These are phyloP conservation scores for Raja brachyura DNA, from an alignment of 2,113 vertebrate genomes.

Conservation along the genomic window DNA sequence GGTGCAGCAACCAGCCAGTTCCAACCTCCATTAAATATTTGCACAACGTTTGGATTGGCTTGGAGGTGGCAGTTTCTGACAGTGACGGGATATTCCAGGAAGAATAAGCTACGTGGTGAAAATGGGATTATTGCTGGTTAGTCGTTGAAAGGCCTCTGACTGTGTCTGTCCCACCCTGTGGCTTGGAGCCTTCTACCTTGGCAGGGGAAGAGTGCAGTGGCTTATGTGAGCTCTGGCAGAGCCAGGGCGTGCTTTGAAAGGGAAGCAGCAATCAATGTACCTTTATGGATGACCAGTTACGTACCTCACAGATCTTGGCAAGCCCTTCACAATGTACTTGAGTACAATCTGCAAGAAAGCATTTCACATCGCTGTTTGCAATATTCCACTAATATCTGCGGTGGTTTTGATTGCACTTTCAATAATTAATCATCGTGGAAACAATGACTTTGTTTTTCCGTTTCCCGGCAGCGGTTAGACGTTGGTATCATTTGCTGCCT, in stretches of 20 bases:
- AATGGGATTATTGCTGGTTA: neutral
- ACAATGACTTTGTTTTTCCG: conserved; percentile 15
- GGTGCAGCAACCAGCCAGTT: neutral
- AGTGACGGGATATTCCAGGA: neutral
- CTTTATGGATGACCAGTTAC: neutral
- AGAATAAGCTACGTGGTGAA: neutral
- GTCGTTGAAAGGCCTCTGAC: neutral
- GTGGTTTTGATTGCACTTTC: neutral
- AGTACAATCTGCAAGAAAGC: neutral
- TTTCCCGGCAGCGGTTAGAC: neutral
- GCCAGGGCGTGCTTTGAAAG: neutral
- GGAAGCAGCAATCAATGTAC: neutral
- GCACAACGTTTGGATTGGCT: neutral
- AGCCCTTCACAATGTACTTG: neutral
- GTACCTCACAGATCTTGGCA: neutral
- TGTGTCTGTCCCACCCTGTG: neutral
- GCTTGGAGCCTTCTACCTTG: neutral
- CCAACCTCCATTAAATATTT: conserved; percentile 3
- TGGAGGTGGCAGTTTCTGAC: neutral
- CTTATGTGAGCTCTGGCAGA: too few relatives aligned
- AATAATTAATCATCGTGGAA: conserved; percentile 34
- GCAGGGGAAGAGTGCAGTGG: neutral
- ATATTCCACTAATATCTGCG: neutral
- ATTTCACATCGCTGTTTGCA: neutral
- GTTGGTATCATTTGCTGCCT: neutral